These are phyloP conservation scores for Podargus strigoides DNA, from an alignment of 2,797 vertebrate genomes.

Conservation along the genomic window DNA sequence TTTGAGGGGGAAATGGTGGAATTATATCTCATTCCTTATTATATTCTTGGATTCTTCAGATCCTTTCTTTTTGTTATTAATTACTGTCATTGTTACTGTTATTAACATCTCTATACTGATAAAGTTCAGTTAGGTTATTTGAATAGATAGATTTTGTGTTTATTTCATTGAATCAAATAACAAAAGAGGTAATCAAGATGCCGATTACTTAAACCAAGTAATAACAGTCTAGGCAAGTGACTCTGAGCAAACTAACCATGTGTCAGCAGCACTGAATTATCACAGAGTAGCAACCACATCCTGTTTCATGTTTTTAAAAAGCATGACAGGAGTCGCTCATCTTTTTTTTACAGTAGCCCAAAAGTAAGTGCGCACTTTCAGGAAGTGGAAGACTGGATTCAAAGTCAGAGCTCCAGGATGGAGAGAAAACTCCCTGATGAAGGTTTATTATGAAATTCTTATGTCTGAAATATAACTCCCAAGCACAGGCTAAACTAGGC, in stretches of 20 bases:
- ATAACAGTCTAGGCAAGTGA: neutral
- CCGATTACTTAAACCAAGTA: neutral
- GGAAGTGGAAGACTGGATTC: neutral
- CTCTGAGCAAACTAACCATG: neutral
- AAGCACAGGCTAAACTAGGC: neutral
- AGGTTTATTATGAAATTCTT: neutral
- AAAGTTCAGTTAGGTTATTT: neutral
- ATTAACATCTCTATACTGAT: neutral
- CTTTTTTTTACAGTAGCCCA: neutral
- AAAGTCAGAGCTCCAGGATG: neutral
- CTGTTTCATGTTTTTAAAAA: neutral
- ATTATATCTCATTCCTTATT: neutral
- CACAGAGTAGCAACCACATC: neutral
- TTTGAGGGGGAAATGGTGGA: neutral
- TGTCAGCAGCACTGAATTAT: neutral
- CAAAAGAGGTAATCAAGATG: neutral
- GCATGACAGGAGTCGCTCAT: neutral
- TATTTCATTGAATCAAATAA: neutral
- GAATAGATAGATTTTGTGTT: neutral
- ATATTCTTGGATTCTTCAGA: neutral
- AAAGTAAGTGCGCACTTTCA: neutral
- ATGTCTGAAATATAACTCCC: neutral
- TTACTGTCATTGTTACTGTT: too few relatives aligned
- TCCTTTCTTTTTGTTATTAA: neutral
- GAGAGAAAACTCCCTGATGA: neutral